Evolutionary conservation across 2,113 vertebrate species (phyloP).

Genomic region (Penelope pileata): DNA sequence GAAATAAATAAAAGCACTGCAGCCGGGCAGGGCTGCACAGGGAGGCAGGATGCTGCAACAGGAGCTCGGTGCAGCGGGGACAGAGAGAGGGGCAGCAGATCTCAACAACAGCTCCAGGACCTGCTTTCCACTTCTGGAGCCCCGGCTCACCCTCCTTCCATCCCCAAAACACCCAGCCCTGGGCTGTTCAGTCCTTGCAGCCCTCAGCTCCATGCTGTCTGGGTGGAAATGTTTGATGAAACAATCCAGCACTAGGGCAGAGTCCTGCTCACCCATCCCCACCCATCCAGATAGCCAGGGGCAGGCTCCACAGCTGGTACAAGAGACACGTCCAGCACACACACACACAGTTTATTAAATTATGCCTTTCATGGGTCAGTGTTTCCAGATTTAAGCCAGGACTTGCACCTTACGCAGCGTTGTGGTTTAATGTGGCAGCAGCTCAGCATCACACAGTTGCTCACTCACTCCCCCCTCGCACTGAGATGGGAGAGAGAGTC

Average conservation of each 20-base stretch:
- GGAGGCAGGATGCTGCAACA: neutral
- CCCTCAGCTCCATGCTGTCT: neutral
- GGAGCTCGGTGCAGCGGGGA: neutral
- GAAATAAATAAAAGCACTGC: neutral
- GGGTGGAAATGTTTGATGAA: neutral
- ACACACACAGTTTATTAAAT: conserved; percentile 14
- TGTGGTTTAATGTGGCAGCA: too few relatives aligned
- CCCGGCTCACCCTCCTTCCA: neutral
- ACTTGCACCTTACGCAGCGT: neutral
- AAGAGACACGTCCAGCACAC: neutral
- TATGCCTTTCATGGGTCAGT: neutral
- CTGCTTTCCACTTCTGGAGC: neutral
- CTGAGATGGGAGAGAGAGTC: too few relatives aligned
- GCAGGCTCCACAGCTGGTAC: neutral
- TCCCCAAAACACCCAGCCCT: too few relatives aligned
- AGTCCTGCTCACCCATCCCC: neutral
- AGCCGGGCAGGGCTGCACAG: too few relatives aligned
- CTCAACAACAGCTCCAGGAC: neutral
- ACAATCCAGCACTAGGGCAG: neutral
- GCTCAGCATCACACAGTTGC: neutral
- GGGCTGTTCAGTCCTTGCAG: neutral
- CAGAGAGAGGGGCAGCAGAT: too few relatives aligned
- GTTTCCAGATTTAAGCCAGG: neutral
- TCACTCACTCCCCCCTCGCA: too few relatives aligned
- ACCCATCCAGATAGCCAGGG: neutral